Percentiles rank a stretch among this genome's conserved stretches.
Evolutionary conservation across 2,888 invertebrate genomes (phyloP).

Genomic region (Aphodius granarius): DNA sequence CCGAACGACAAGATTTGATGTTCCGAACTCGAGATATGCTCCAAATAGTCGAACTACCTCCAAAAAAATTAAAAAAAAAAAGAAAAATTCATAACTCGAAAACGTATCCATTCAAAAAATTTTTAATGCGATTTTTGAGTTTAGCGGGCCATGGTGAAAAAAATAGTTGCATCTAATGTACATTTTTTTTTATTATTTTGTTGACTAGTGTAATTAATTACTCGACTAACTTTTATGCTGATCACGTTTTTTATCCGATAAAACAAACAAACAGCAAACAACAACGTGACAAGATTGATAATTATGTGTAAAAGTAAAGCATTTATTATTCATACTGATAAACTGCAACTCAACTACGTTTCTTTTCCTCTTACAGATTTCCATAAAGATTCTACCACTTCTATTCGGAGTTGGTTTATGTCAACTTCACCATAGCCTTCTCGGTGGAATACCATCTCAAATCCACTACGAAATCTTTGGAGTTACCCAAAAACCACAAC

Average conservation of each 20-base stretch:
- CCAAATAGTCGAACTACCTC: too few relatives aligned
- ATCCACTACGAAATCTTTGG: slow-evolving; percentile 25
- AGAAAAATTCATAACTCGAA: too few relatives aligned
- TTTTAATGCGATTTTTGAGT: too few relatives aligned
- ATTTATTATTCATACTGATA: not conserved
- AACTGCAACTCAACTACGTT: not conserved
- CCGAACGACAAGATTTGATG: too few relatives aligned
- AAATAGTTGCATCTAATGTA: too few relatives aligned
- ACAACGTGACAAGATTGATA: not conserved
- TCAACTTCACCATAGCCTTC: slow-evolving; percentile 10
- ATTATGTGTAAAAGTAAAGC: not conserved
- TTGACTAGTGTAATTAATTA: too few relatives aligned
- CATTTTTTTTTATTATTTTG: too few relatives aligned
- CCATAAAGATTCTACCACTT: not conserved
- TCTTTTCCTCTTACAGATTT: slow-evolving; percentile 17
- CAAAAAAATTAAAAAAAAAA: too few relatives aligned
- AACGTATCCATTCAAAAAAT: too few relatives aligned
- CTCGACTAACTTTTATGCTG: too few relatives aligned
- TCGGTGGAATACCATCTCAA: slow-evolving; percentile 20
- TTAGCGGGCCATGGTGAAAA: too few relatives aligned
- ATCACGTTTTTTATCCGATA: not conserved
- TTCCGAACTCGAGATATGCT: too few relatives aligned
- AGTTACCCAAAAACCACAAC: not conserved
- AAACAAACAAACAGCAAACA: not conserved
- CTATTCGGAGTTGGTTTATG: slow-evolving; percentile 15